These are phyloP conservation scores for Equus przewalskii DNA, from an alignment of 2,113 vertebrate species.

Conservation along the genomic window DNA sequence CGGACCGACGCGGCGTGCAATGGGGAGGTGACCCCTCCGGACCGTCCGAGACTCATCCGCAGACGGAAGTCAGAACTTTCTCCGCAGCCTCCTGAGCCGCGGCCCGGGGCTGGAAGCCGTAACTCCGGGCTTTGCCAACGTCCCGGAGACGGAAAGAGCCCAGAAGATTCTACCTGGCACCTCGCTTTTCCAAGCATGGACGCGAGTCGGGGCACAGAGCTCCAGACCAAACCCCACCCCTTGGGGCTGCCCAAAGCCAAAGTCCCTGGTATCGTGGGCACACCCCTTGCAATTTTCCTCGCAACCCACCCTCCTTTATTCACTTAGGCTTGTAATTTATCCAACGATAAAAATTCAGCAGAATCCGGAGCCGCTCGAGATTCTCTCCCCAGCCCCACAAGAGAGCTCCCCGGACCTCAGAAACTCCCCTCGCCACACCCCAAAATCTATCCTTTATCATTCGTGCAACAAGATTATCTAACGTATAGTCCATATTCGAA, in stretches of 20 bases:
- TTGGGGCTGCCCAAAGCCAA: background rate
- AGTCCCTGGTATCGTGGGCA: background rate
- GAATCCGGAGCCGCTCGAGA: background rate
- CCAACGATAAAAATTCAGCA: background rate
- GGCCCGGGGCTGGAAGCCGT: fast-evolving
- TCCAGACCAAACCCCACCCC: background rate
- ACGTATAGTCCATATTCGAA: background rate
- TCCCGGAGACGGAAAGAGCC: fast-evolving
- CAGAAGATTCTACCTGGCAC: background rate
- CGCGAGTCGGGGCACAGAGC: background rate
- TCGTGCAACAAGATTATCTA: background rate
- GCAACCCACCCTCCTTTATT: background rate
- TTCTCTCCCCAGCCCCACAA: background rate
- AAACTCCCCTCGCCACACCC: background rate
- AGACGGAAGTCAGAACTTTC: background rate
- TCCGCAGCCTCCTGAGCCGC: background rate
- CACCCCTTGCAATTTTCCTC: background rate
- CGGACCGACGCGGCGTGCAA: background rate
- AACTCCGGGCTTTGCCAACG: background rate
- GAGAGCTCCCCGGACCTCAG: background rate
- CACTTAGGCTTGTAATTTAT: background rate
- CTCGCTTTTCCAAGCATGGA: background rate
- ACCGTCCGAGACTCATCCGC: background rate
- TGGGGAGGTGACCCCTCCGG: too few species aligned
- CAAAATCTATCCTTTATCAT: background rate